phyloP scores from a whole-genome alignment of 2,888 invertebrate genomes.

The Cantharis rustica region DNA sequence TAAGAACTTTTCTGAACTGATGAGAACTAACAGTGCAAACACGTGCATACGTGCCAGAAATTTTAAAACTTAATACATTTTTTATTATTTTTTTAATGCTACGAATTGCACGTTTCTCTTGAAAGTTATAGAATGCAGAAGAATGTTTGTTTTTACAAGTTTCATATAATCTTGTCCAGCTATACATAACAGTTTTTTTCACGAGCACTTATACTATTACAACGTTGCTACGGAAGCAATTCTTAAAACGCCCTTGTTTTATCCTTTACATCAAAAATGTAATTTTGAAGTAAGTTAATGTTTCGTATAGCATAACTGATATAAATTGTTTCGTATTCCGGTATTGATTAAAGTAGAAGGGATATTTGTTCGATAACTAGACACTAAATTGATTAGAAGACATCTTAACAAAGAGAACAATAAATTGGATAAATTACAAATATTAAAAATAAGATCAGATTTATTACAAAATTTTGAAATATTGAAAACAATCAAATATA shows the following conservation, averaged over 20 bases:
- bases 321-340: constrained; percentile 48
- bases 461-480: too few species aligned
- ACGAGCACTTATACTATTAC: not conserved
- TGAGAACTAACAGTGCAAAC: not conserved
- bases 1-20: not conserved
- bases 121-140: not conserved
- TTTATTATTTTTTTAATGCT: not conserved
- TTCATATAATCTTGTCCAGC: not conserved
- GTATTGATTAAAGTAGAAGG: constrained; percentile 32
- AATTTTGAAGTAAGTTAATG: constrained; percentile 50
- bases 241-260: constrained; percentile 34
- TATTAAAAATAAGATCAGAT: not conserved
- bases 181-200: not conserved
- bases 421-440: not conserved
- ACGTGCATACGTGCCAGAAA: not conserved
- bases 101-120: not conserved
- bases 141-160: not conserved
- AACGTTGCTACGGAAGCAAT: constrained; percentile 10
- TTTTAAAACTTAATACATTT: not conserved
- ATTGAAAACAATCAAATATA: too few species aligned
- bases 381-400: not conserved
- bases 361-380: not conserved
- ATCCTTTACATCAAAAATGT: constrained; percentile 39
- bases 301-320: constrained; percentile 46
- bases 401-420: not conserved